Evolutionary conservation across 2,888 invertebrate species (phyloP).

Genomic region (Mythimna impura): DNA sequence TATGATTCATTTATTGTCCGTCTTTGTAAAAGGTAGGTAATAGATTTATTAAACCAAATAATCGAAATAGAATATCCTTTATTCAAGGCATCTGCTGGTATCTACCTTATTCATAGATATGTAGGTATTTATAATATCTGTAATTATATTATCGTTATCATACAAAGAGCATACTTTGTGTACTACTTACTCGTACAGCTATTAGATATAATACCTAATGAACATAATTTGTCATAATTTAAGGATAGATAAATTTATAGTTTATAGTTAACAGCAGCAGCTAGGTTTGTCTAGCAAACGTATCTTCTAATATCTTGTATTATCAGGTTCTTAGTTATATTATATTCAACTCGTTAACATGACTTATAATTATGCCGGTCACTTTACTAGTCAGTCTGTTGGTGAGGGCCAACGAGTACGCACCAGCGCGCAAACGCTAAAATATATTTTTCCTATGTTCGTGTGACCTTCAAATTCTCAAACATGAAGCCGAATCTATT

Average conservation of each 20-base stretch:
- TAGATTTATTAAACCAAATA: neutral
- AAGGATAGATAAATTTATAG: neutral
- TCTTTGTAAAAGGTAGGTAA: neutral
- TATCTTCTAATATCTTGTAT: neutral
- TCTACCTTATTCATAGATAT: too few relatives aligned
- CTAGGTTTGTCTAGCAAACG: neutral
- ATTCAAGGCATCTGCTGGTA: too few relatives aligned
- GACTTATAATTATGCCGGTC: neutral
- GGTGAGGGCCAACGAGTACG: constrained; percentile 18
- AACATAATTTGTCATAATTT: neutral
- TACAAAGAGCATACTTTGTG: neutral
- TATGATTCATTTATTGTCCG: neutral
- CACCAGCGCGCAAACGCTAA: constrained; percentile 9
- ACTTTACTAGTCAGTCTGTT: constrained; percentile 41
- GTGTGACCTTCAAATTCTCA: constrained; percentile 35
- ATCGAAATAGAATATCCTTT: neutral
- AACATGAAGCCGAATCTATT: constrained; percentile 68
- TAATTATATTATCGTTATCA: neutral
- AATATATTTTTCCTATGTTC: neutral
- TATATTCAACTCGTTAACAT: neutral
- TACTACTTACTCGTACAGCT: neutral
- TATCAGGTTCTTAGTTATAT: neutral
- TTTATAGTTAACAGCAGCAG: neutral
- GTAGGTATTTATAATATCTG: neutral
- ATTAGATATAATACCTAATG: neutral